These are phyloP conservation scores for Nestor notabilis DNA, from an alignment of 2,113 vertebrate genomes.

Conservation along the genomic window DNA sequence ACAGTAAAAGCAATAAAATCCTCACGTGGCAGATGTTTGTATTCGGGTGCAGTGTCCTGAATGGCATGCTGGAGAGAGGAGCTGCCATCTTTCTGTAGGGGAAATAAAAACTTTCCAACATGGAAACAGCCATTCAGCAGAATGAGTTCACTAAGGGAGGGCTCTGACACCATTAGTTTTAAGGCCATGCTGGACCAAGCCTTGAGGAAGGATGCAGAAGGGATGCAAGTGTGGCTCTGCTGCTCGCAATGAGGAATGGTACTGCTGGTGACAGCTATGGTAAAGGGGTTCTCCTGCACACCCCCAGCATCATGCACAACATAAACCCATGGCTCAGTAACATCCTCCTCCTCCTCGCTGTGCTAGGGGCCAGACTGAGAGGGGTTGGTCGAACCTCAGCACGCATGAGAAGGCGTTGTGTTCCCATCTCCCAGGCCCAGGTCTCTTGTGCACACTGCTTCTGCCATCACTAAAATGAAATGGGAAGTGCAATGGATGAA, in stretches of 20 bases:
- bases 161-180: background rate
- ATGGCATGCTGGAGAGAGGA: background rate
- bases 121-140: fast-evolving
- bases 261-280: fast-evolving
- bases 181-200: background rate
- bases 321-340: background rate
- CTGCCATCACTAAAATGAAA: background rate
- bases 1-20: slow-evolving; percentile 80
- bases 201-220: background rate
- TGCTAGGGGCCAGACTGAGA: too few relatives aligned
- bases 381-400: background rate
- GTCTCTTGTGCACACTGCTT: fast-evolving
- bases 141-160: background rate
- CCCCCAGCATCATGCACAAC: background rate
- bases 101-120: fast-evolving
- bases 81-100: background rate
- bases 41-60: background rate
- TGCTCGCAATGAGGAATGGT: background rate
- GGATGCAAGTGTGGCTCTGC: background rate
- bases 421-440: background rate
- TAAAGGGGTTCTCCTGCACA: background rate
- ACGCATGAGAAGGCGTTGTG: fast-evolving
- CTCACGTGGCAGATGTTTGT: slow-evolving; percentile 62
- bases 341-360: background rate
- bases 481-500: fast-evolving